phyloP scores from a whole-genome alignment of 2,797 vertebrate species.

The Gallinago nigripennis region DNA sequence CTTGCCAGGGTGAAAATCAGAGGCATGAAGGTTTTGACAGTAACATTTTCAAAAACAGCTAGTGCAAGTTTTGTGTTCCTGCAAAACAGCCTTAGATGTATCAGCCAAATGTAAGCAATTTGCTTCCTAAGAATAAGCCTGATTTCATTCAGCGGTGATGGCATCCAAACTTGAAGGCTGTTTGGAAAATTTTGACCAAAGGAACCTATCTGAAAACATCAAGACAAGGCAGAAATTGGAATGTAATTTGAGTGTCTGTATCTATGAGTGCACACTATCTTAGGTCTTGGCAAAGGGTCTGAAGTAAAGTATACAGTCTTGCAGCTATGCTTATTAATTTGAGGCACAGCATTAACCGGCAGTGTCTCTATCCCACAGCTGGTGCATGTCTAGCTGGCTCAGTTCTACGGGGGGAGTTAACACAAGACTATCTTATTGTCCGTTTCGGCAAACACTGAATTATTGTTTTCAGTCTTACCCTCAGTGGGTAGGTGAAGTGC shows the following conservation, averaged over 20 bases:
- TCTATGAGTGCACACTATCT: not conserved
- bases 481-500: not conserved
- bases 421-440: not conserved
- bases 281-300: not conserved
- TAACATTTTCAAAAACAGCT: not conserved
- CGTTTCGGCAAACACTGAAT: not conserved
- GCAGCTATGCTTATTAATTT: not conserved
- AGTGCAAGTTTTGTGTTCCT: not conserved
- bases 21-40: not conserved
- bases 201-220: not conserved
- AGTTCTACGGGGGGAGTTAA: not conserved
- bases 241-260: slow-evolving; percentile 2
- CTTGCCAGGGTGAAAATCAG: not conserved
- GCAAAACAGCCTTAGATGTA: not conserved
- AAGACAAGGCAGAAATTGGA: not conserved
- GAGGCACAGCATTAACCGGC: rapidly evolving
- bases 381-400: not conserved
- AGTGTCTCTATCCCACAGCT: not conserved
- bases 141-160: not conserved
- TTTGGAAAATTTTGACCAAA: not conserved
- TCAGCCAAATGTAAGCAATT: not conserved
- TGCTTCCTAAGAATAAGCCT: not conserved
- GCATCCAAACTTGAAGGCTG: not conserved
- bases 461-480: not conserved
- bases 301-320: not conserved